Percentiles rank a stretch among this genome's conserved stretches.
These are phyloP conservation scores for Gallinago paraguaiae DNA, from an alignment of 2,113 vertebrate species.

Conservation along the genomic window DNA sequence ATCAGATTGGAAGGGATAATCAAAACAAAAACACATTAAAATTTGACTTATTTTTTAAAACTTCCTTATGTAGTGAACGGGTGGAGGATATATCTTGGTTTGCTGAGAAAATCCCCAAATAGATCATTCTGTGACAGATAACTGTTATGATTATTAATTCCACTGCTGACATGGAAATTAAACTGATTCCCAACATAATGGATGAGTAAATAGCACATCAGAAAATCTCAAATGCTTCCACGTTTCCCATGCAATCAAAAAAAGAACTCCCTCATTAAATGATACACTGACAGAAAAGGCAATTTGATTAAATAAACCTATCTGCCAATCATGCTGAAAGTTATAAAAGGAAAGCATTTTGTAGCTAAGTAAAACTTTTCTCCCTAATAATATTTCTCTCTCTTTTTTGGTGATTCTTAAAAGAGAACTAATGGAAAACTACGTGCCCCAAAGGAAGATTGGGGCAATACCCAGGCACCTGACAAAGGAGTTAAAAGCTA, in stretches of 20 bases:
- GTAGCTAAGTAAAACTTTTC: slow-evolving; percentile 35
- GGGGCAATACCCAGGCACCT: neutral
- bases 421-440: neutral
- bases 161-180: slow-evolving; percentile 59
- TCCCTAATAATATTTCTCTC: neutral
- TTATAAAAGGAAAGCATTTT: slow-evolving; percentile 34
- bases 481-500: neutral
- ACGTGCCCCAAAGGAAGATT: neutral
- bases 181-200: slow-evolving; percentile 54
- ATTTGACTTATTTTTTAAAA: slow-evolving; percentile 9
- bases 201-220: slow-evolving; percentile 59
- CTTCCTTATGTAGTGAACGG: neutral
- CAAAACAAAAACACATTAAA: neutral
- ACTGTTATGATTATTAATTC: slow-evolving; percentile 57
- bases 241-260: slow-evolving; percentile 52
- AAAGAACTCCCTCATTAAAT: slow-evolving; percentile 50
- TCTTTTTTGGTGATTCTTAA: neutral
- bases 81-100: neutral
- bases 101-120: slow-evolving; percentile 36
- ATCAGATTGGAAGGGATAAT: slow-evolving; percentile 12
- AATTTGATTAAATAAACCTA: slow-evolving; percentile 56
- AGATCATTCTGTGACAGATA: slow-evolving; percentile 45
- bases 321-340: slow-evolving; percentile 40
- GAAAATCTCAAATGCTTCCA: slow-evolving; percentile 47
- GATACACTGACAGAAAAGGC: slow-evolving; percentile 50